These are phyloP conservation scores for Ursus arctos DNA, from an alignment of 2,113 vertebrate genomes.

Conservation along the genomic window DNA sequence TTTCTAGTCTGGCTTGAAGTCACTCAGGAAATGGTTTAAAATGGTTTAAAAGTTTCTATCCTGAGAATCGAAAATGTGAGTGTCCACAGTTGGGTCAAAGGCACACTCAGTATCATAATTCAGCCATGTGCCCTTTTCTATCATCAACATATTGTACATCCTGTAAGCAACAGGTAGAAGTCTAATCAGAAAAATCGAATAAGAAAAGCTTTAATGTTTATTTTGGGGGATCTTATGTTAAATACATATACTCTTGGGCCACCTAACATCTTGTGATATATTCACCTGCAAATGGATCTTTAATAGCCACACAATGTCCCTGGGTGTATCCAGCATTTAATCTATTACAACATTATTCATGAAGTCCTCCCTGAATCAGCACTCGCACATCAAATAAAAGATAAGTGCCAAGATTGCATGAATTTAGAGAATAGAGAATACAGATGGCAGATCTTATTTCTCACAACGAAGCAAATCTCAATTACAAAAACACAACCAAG, in stretches of 20 bases:
- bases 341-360: background rate
- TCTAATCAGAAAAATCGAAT: slow-evolving; percentile 10
- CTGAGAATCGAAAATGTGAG: background rate
- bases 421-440: background rate
- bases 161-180: background rate
- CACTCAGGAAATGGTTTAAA: slow-evolving; percentile 41
- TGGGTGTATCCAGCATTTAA: background rate
- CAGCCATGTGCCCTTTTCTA: background rate
- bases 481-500: background rate
- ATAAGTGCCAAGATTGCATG: background rate
- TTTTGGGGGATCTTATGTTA: background rate
- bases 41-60: too few relatives aligned
- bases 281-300: background rate
- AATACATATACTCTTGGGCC: background rate
- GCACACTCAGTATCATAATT: background rate
- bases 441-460: background rate
- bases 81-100: background rate
- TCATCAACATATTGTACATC: background rate
- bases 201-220: background rate
- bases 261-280: background rate
- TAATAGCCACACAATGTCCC: background rate
- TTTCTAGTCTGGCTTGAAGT: background rate
- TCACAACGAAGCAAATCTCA: background rate
- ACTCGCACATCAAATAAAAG: background rate
- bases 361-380: background rate